Evolutionary conservation across 2,888 invertebrate genomes (phyloP), one percentile per base, ranked within the genome.

Genomic region (Acanthopleura granulata): DNA sequence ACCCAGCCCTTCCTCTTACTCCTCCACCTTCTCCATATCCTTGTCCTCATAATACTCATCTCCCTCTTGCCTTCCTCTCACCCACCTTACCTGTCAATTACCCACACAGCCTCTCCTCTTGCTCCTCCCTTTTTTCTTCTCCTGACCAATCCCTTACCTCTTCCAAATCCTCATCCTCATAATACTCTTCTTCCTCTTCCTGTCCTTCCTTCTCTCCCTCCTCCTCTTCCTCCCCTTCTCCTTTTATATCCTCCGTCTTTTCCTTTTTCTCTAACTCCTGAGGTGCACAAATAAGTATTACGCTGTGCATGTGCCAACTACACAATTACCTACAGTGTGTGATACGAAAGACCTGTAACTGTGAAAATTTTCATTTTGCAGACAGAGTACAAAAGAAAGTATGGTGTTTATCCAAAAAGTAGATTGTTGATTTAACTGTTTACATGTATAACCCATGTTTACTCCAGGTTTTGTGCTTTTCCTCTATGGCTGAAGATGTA

Each of bases 171-270:
- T 85, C 85, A 70, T 85, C 84, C 72, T 84, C 82, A 73, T 77
- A 79, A n/a, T 77, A 73, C 61, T 81, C 81, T 61, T 81, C 81
- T 69, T 85, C 82, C n/a, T n/a, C n/a, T n/a, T n/a, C n/a, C n/a
- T n/a, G n/a, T n/a, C 82, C 85, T 72, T 79, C 82, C 14, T 80
- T 82, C 27, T 84, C 82, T 61, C 85, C 82, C 72, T 77, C 84
- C 76, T 78, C 83, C 75, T 78, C 84, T 76, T 73, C 80, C 72
- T 78, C 82, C 66, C 40, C 40, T 40, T 40, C 40, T 40, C 85
- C 86, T 74, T 84, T 85, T 12, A 82, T 76, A 16, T 85, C 85
- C n/a, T 85, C 85, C 70, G 84, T 84, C 72, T 84, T 82, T 73
- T 77, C 78, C 15, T 77, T 72, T 62, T 81, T 81, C 62, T 81